Evolutionary conservation across 2,888 invertebrate species (phyloP).

Genomic region (Poecilus cupreus): DNA sequence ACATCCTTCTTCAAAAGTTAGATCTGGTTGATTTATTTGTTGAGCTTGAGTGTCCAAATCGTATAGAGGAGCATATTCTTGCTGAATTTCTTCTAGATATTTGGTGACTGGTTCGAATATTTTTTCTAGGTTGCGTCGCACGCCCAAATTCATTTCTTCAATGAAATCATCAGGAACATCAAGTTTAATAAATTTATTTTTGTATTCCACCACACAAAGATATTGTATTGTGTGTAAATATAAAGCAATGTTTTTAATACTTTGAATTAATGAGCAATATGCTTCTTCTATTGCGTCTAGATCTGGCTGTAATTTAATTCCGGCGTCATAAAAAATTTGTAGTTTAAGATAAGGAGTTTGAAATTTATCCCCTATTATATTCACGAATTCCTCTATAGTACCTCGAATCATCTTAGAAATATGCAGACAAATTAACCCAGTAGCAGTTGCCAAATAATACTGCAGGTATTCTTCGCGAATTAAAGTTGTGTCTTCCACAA

Average conservation of each 20-base stretch:
- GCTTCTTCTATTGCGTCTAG: conserved; percentile 75
- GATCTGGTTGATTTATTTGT: conserved; percentile 73
- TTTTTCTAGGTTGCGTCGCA: conserved; percentile 74
- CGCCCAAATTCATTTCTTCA: conserved; percentile 73
- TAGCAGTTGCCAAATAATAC: conserved; percentile 62
- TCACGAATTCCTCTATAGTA: conserved; percentile 79
- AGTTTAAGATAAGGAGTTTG: conserved; percentile 79
- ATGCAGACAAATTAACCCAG: conserved; percentile 76
- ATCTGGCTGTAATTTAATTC: conserved; percentile 78
- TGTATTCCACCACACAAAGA: conserved; percentile 71
- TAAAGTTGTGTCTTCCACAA: conserved; percentile 32
- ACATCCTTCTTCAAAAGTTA: conserved; percentile 77
- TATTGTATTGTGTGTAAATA: conserved; percentile 78
- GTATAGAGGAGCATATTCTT: conserved; percentile 77
- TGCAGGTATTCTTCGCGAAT: conserved; percentile 61
- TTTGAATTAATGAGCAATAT: conserved; percentile 77
- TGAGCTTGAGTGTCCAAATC: conserved; percentile 70
- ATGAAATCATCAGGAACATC: conserved; percentile 76
- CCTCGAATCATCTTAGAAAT: conserved; percentile 81
- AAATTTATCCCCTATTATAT: conserved; percentile 74
- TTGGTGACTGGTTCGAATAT: conserved; percentile 76
- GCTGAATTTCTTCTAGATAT: conserved; percentile 75
- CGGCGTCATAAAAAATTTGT: conserved; percentile 75
- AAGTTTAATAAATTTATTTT: conserved; percentile 75
- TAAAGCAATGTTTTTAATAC: conserved; percentile 76